Conservation (phyloP, 2,797 vertebrate species). For the Eremophila alpestris region DNA sequence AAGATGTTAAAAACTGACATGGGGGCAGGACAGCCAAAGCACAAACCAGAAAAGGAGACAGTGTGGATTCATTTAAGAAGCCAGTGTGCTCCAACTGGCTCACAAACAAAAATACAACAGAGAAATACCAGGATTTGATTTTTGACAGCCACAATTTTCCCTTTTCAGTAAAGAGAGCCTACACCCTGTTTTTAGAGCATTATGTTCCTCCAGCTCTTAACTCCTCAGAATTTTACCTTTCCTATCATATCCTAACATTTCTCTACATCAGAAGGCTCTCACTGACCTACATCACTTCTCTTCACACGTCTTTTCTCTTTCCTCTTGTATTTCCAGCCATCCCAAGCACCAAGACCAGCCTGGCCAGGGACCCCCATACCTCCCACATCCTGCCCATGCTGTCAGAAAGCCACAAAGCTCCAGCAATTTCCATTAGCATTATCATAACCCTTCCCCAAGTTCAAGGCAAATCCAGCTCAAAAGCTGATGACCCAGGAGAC, state of each 20-base stretch:
- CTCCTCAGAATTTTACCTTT: not conserved
- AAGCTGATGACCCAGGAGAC: not conserved
- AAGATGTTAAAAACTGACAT: not conserved
- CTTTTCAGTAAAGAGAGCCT: not conserved
- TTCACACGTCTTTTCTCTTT: not conserved
- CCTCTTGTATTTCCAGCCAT: fast-evolving
- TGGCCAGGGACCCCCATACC: fast-evolving
- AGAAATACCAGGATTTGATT: not conserved
- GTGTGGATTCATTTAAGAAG: not conserved
- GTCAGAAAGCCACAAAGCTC: not conserved
- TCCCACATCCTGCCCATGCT: not conserved
- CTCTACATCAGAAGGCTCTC: not conserved
- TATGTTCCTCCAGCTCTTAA: not conserved
- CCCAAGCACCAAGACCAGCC: not conserved
- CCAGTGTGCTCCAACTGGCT: not conserved
- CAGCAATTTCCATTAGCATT: not conserved
- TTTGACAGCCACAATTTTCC: not conserved
- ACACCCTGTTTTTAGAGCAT: not conserved
- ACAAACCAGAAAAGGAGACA: not conserved
- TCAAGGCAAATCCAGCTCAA: not conserved
- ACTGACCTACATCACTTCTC: not conserved
- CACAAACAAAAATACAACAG: not conserved
- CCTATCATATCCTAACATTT: not conserved
- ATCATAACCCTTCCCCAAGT: not conserved
- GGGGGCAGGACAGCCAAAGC: not conserved